Evolutionary conservation across 2,797 vertebrate genomes (phyloP).

Genomic region (Tragopan temminckii): DNA sequence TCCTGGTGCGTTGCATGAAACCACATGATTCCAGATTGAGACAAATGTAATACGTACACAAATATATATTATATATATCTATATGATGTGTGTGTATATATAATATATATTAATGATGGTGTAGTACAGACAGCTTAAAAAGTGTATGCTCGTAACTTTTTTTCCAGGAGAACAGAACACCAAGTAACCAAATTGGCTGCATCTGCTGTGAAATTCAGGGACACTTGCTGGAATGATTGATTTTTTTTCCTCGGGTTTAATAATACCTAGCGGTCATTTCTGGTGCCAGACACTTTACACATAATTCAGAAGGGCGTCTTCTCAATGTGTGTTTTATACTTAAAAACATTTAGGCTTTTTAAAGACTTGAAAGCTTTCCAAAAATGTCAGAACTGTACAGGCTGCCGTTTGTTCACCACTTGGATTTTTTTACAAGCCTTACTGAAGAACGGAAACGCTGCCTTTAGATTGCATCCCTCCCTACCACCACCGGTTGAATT

Average conservation of each 20-base stretch:
- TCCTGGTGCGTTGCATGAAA: slow-evolving; percentile 59
- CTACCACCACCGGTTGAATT: slow-evolving; percentile 14
- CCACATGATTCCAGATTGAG: slow-evolving; percentile 43
- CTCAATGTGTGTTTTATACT: slow-evolving; percentile 72
- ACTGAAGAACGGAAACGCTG: slow-evolving; percentile 65
- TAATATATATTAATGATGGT: slow-evolving; percentile 53
- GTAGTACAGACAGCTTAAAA: slow-evolving; percentile 24
- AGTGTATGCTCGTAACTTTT: slow-evolving; percentile 6
- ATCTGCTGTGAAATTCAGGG: slow-evolving; percentile 55
- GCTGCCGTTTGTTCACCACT: slow-evolving; percentile 59
- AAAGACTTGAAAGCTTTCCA: slow-evolving; percentile 63
- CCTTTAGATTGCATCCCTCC: slow-evolving; percentile 52
- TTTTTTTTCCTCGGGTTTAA: slow-evolving; percentile 24
- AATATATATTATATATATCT: slow-evolving; percentile 37
- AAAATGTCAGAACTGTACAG: slow-evolving; percentile 50
- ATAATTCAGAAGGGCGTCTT: slow-evolving; percentile 54
- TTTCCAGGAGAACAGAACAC: slow-evolving; percentile 34
- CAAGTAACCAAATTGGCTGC: slow-evolving; percentile 27
- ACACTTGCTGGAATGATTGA: slow-evolving; percentile 42
- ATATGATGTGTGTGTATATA: slow-evolving; percentile 8
- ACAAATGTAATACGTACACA: slow-evolving; percentile 18
- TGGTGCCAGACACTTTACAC: slow-evolving; percentile 74
- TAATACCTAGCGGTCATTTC: slow-evolving; percentile 55
- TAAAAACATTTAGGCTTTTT: slow-evolving; percentile 59
- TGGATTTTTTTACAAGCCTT: slow-evolving; percentile 70